Conservation (phyloP, 2,113 vertebrate species). For the Mungos mungo region DNA sequence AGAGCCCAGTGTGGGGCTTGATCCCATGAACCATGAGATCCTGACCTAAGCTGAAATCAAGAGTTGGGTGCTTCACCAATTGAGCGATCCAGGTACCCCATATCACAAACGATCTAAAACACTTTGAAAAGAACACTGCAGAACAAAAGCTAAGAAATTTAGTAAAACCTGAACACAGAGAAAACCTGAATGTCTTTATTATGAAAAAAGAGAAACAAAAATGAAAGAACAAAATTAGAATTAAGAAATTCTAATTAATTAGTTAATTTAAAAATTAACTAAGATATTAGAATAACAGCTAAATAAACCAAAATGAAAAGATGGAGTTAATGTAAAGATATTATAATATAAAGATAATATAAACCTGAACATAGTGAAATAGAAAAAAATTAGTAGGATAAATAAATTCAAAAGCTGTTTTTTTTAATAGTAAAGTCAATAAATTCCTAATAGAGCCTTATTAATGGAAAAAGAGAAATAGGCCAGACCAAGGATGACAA, state of each 20-base stretch:
- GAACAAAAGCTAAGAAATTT: background rate
- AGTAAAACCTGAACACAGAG: background rate
- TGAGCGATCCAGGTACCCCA: too few relatives aligned
- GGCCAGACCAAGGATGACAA: background rate
- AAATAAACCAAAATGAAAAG: background rate
- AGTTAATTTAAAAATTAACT: background rate
- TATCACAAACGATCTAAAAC: background rate
- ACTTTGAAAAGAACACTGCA: background rate
- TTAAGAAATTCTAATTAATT: background rate
- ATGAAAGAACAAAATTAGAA: background rate
- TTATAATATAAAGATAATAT: too few relatives aligned
- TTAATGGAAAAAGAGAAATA: background rate
- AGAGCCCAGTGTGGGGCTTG: too few relatives aligned
- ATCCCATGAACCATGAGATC: too few relatives aligned
- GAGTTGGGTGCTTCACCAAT: too few relatives aligned
- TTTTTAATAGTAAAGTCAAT: background rate
- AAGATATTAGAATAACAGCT: background rate
- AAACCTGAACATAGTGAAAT: background rate
- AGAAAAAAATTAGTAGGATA: background rate
- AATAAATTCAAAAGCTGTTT: background rate
- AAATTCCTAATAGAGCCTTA: background rate
- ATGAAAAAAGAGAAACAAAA: background rate
- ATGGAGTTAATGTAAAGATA: background rate
- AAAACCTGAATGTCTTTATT: background rate
- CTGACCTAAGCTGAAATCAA: too few relatives aligned